Percentiles rank a stretch among this genome's conserved stretches.
Conservation (phyloP, 2,113 vertebrate genomes). For the Felis catus region F.catus_Fca126_mat1.0 CM031414.1:31565001-31565500, state of each 20-base stretch:
- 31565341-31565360: not conserved
- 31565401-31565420: not conserved
- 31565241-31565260: not conserved
- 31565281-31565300: not conserved
- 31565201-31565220: not conserved
- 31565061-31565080: not conserved
- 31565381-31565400: not conserved
- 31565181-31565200: not conserved
- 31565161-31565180: not conserved
- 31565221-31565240: accelerated
- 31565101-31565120: not conserved
- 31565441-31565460: not conserved
- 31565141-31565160: accelerated
- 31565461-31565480: not conserved
- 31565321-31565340: not conserved
- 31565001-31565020: constrained; percentile 86
- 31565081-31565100: not conserved
- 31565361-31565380: not conserved
- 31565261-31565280: not conserved
- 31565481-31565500: not conserved
- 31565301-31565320: not conserved
- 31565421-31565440: not conserved
- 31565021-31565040: not conserved
- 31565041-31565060: not conserved
- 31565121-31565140: not conserved